Evolutionary conservation across 2,113 vertebrate species (phyloP).

Genomic region (Smithornis capensis): DNA sequence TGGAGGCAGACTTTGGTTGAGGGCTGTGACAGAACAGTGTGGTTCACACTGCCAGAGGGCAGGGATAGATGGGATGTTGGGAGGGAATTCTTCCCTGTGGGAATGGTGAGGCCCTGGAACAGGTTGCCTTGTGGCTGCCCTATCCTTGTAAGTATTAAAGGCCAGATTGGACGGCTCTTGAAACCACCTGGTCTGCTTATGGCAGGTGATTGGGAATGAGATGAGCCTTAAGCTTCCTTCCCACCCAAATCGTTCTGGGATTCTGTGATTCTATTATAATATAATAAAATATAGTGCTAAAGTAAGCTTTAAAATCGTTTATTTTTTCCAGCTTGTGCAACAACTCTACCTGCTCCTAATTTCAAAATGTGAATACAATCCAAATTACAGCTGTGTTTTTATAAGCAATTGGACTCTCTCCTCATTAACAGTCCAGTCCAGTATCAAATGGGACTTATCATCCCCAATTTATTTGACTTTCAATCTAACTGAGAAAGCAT

Average conservation of each 20-base stretch:
- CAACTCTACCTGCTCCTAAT: neutral
- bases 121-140: neutral
- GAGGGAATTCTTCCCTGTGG: accelerated
- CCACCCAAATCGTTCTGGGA: neutral
- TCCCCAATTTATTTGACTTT: conserved; percentile 29
- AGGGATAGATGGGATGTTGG: neutral
- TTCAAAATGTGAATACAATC: neutral
- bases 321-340: neutral
- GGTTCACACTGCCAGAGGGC: neutral
- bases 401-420: neutral
- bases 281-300: neutral
- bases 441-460: conserved; percentile 28
- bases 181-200: accelerated
- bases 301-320: neutral
- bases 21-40: too few relatives aligned
- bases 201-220: neutral
- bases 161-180: accelerated
- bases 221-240: neutral
- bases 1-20: neutral
- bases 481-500: conserved; percentile 24
- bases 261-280: neutral
- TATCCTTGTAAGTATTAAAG: neutral
- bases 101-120: neutral
- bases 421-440: conserved; percentile 5
- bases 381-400: neutral